phyloP scores from a whole-genome alignment of 2,888 invertebrate genomes.

The Rhingia campestris region DNA sequence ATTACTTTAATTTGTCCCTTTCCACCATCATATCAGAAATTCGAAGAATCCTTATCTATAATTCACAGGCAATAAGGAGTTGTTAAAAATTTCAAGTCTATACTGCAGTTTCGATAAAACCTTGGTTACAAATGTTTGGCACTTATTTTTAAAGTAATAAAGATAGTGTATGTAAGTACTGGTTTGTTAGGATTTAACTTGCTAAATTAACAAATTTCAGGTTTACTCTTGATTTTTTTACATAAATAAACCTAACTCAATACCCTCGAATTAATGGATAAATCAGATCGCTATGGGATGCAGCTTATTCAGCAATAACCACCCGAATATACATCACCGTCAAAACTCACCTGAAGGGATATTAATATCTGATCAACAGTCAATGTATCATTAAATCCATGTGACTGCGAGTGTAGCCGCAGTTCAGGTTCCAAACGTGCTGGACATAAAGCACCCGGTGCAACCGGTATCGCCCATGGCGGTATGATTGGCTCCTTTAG shows the following conservation, averaged over 20 bases:
- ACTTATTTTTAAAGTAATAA: too few species aligned
- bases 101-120: too few species aligned
- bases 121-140: too few species aligned
- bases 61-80: too few species aligned
- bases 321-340: background rate
- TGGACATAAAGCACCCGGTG: conserved; percentile 83
- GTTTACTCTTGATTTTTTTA: conserved; percentile 13
- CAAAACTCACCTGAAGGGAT: conserved; percentile 83
- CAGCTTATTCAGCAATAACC: background rate
- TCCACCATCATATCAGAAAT: too few species aligned
- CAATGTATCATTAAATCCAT: conserved; percentile 79
- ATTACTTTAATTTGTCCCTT: too few species aligned
- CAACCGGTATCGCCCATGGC: conserved; percentile 83
- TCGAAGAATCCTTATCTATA: too few species aligned
- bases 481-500: conserved; percentile 83
- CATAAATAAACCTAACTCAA: conserved; percentile 1
- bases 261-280: conserved; percentile 17
- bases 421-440: conserved; percentile 84
- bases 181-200: too few species aligned
- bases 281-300: conserved; percentile 2
- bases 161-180: too few species aligned
- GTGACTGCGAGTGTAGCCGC: conserved; percentile 80
- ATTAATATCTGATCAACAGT: conserved; percentile 83
- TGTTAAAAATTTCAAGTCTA: too few species aligned
- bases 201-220: too few species aligned